A percentile compares a stretch with the other conserved stretches of the same genome.
These are phyloP conservation scores for human DNA, from an alignment of 2,113 vertebrate genomes.

Conservation along the genomic window DNA sequence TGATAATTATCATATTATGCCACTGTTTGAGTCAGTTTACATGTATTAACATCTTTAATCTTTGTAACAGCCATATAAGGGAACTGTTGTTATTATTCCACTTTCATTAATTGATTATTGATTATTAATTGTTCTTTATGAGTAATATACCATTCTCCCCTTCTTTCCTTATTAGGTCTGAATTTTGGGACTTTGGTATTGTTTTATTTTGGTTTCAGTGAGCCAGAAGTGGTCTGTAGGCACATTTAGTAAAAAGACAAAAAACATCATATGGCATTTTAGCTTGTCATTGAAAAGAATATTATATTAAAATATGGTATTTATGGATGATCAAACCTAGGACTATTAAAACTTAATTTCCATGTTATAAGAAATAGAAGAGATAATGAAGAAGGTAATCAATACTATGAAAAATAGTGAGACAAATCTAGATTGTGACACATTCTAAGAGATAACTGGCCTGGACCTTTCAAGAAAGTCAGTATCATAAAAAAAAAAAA, in stretches of 20 bases:
- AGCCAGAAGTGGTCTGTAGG: background rate
- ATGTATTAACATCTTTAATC: background rate
- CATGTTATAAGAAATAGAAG: background rate
- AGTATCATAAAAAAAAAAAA: background rate
- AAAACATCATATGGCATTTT: background rate
- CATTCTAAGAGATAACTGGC: background rate
- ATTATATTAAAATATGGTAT: background rate
- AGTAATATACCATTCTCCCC: background rate
- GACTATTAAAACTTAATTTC: slow-evolving; percentile 13
- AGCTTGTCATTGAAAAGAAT: background rate
- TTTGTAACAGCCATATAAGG: background rate
- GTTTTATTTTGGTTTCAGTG: slow-evolving; percentile 26
- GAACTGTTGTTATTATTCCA: background rate
- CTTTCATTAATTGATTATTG: background rate
- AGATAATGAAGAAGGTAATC: background rate
- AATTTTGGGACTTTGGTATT: slow-evolving; percentile 19
- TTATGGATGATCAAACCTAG: background rate
- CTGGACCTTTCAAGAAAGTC: background rate
- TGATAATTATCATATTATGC: background rate
- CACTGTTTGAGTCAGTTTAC: background rate
- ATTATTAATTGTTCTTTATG: background rate
- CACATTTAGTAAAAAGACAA: background rate
- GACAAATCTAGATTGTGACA: background rate
- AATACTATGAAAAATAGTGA: background rate
- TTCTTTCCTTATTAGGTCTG: background rate